Percentiles rank a stretch among this genome's conserved stretches.
phyloP scores from a whole-genome alignment of 92 coral and sea anemone genomes.

The Pocillopora meandrina region DNA sequence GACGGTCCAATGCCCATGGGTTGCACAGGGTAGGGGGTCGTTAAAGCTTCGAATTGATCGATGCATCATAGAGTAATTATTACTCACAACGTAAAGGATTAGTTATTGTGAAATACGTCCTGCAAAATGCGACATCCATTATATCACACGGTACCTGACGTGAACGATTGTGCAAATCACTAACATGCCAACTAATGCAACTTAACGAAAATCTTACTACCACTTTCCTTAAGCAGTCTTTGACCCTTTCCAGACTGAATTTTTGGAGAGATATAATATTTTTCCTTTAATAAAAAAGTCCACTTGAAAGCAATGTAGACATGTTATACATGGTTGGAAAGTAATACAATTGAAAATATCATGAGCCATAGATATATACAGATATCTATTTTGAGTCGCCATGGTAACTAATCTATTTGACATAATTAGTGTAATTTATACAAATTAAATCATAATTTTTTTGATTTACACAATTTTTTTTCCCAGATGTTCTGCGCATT shows the following conservation, averaged over 20 bases:
- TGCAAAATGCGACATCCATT: no score
- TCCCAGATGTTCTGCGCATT: neutral
- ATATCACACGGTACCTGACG: no score
- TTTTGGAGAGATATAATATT: neutral
- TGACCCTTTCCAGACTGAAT: slow-evolving; percentile 9
- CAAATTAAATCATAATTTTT: slow-evolving; percentile 7
- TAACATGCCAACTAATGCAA: no score
- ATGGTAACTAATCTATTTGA: slow-evolving; percentile 12
- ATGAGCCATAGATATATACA: neutral
- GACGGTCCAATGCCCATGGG: no score
- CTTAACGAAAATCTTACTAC: no score
- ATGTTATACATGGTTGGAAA: neutral
- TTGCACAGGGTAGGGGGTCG: no score
- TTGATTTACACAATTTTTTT: slow-evolving; percentile 9
- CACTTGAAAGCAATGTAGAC: slow-evolving; percentile 30
- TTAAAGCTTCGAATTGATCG: no score
- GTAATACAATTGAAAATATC: neutral
- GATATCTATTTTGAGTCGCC: slow-evolving; percentile 12
- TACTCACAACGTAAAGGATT: no score
- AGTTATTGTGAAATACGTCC: no score
- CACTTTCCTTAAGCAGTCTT: neutral
- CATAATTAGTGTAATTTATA: slow-evolving; percentile 15
- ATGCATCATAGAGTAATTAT: no score
- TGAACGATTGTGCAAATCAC: no score
- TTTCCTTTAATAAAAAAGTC: slow-evolving; percentile 20